Evolutionary conservation across 2,888 invertebrate genomes (phyloP), one percentile per base, ranked within the genome.

Genomic region (Epinotia nisella): DNA sequence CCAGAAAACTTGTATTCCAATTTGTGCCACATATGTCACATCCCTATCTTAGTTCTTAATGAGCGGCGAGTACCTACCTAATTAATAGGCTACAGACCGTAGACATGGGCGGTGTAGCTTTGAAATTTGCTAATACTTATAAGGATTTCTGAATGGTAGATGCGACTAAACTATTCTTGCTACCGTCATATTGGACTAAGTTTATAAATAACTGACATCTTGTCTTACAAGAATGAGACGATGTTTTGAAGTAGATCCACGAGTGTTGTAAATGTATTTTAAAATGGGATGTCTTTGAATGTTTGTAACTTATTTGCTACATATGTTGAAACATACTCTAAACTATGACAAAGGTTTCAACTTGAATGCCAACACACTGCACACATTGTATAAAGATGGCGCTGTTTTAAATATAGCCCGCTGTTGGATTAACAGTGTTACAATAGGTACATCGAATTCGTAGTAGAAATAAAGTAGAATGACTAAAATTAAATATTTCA

Each of bases 341-440:
- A 75, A 77, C 75, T 77, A 76, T 77, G 79, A 82, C 80, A 78
- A 74, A 73, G 72, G 79, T 80, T 79, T 79, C 79, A 80, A 83
- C 82, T 80, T 74, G 77, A 79, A 87, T 89, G 92, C 92, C 93
- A 93, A 92, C 93, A 93, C 93, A 91, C 91, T 92, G 93, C 92
- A 92, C 89, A 91, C 91, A 92, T 91, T 85, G 79, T 77, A 70
- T 24, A 75, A 76, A 82, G 83, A 85, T 87, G 87, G 86, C 87
- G 81, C 64, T 17, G 1, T 58, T 15, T 19, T 21, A 45, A 55
- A 67, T 64, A 60, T 64, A 71, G 67, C 71, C 9, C 75, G 68
- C 71, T 78, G 74, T 76, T 76, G 45, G 56, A 59, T 29, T 39
- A 68, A 64, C 73, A 73, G 73, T 73, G 69, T 59, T 56, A 68